Base-by-base conservation (phyloP, 2,888 invertebrate genomes). In the Carterocephalus palaemon region DNA sequence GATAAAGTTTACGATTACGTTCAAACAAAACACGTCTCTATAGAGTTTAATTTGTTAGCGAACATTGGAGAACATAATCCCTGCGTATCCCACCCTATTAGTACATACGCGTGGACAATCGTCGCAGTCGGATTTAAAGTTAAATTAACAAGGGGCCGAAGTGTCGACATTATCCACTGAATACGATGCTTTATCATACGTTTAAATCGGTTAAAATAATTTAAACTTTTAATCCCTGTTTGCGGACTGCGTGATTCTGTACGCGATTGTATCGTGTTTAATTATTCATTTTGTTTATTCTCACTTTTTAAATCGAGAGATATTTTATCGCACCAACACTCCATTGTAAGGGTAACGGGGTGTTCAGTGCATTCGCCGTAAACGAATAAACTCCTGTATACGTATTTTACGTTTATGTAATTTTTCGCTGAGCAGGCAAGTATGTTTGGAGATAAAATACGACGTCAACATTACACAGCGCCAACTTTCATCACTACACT, bases 131-230 rank as follows among this genome's bases (percentile, higher is more conserved):
- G 66, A 65, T 70, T 73, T 66, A 71, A 74, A 75, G 70, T 75
- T 74, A 72, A 70, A 74, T 74, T 71, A 70, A 73, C 67, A 64
- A 56, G 51, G 65, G 64, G 46, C 59, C 56, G 60, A 52, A 51
- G 64, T 62, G 67, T 61, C 60, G 62, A 65, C 68, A 65, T 45
- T 56, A 57, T 55, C 61, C 59, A 47, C 41, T 41, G 52, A 49
- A 48, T 52, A 41, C 49, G 47, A 36, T 59, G 60, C 66, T 70
- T 68, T 74, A 72, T 72, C 75, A 66, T 72, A 69, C 59, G 70
- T 67, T 75, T 70, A 71, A 75, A 77, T 76, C 78, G 71, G 67
- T 63, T 67, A 62, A 76, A 75, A 77, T 78, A 74, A 78, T 75
- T 76, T 77, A 74, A 75, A 77, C 64, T 77, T 76, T 72, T 75